Evolutionary conservation across 2,113 vertebrate species (phyloP).

Genomic region (Martes martes): DNA sequence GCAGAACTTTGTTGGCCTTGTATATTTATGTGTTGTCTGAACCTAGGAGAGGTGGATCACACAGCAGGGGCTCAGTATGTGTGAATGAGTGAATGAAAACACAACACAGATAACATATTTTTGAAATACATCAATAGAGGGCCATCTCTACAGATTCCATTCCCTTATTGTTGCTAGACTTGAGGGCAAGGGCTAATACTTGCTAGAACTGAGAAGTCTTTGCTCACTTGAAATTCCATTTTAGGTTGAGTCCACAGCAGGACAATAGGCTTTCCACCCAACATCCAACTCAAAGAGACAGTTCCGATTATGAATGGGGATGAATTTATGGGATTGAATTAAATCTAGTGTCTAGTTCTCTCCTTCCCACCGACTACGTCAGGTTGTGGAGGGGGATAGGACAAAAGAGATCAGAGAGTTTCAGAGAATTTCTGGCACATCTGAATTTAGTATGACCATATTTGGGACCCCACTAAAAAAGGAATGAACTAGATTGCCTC

Average conservation of each 20-base stretch:
- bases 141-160: not conserved
- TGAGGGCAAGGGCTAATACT: not conserved
- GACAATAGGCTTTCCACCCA: not conserved
- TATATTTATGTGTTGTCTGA: not conserved
- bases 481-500: not conserved
- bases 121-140: not conserved
- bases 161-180: not conserved
- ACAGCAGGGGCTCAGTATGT: not conserved
- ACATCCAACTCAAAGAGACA: not conserved
- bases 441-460: not conserved
- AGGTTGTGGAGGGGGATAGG: not conserved
- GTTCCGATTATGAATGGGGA: not conserved
- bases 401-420: not conserved
- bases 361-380: not conserved
- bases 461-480: not conserved
- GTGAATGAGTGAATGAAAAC: not conserved
- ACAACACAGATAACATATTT: not conserved
- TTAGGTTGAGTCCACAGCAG: not conserved
- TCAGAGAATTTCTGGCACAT: not conserved
- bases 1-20: not conserved
- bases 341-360: not conserved
- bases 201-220: not conserved
- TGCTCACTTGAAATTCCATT: not conserved
- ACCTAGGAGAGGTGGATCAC: not conserved
- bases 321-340: not conserved